Evolutionary conservation across 2,888 invertebrate genomes (phyloP).

Genomic region (Limulus polyphemus): DNA sequence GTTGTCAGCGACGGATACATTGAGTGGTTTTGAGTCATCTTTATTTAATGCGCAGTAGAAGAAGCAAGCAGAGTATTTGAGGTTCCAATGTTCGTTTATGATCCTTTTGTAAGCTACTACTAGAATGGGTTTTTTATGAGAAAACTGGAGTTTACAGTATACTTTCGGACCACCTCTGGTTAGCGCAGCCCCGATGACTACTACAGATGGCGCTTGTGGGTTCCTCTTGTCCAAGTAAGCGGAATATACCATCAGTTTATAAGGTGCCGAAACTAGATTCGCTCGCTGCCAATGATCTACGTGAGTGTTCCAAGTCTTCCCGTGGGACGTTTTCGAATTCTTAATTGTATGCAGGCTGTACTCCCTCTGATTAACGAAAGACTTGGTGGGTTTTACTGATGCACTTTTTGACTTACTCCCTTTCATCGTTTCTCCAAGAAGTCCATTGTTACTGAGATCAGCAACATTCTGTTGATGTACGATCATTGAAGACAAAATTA

Average conservation of each 20-base stretch:
- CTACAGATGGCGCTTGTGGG: too few relatives aligned
- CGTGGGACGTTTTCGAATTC: too few relatives aligned
- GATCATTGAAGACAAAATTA: too few relatives aligned
- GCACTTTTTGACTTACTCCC: too few relatives aligned
- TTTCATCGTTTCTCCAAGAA: too few relatives aligned
- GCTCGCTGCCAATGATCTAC: neutral
- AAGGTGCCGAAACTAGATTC: neutral
- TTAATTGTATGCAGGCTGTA: too few relatives aligned
- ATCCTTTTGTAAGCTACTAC: slow-evolving; percentile 8
- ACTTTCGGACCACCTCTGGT: slow-evolving; percentile 12
- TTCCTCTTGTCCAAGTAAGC: slow-evolving; percentile 18
- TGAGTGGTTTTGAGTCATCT: slow-evolving; percentile 8
- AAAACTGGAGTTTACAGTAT: slow-evolving; percentile 9
- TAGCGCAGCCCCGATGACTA: slow-evolving; percentile 12
- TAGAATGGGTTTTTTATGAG: slow-evolving; percentile 3
- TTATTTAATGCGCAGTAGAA: slow-evolving; percentile 7
- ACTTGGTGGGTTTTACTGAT: too few relatives aligned
- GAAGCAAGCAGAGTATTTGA: slow-evolving; percentile 16
- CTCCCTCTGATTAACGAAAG: too few relatives aligned
- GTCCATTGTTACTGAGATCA: too few relatives aligned
- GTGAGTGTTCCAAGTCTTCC: too few relatives aligned
- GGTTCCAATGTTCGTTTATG: slow-evolving; percentile 23
- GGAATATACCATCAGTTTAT: slow-evolving; percentile 18
- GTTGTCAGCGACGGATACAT: slow-evolving; percentile 7
- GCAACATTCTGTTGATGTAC: too few relatives aligned